Evolutionary conservation across 2,113 vertebrate genomes (phyloP), one percentile per base, ranked within the genome.

Genomic region (Tinamus guttatus): DNA sequence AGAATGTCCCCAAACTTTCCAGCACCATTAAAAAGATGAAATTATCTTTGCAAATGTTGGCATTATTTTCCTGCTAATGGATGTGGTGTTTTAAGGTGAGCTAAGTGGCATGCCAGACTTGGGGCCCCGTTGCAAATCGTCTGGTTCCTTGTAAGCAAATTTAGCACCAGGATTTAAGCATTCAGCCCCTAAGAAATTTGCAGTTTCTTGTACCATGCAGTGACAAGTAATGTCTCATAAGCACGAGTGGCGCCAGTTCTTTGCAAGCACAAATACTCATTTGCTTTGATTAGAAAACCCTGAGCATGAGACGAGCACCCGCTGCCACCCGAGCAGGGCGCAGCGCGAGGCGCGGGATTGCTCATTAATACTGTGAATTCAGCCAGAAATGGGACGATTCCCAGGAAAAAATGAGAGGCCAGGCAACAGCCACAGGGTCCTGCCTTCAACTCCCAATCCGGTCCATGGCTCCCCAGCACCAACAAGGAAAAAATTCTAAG

Each of bases 331-430:
- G 49, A 22, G 11, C 49, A 12, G 47, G 47, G 47, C 45, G 47
- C 47, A 49, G 20, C 47, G 47, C 47, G 19, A 49, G 21, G 49
- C 49, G 21, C 21, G 9, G 49, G 9, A 10, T 89, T 91, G 70
- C 91, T 98, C 97, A 98, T 98, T 97, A 98, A 98, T 94, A 94
- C 70, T 96, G 98, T 98, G 98, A 98, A 98, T 98, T 97, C 96
- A 97, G 98, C 88, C 98, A 97, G 97, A 97, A 98, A 98, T 3
- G 30, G 89, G 96, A 70, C 93, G 93, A 81, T 93, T 97, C 97
- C 97, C 94, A 43, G 88, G 96, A 95, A 75, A 76, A 96, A 94
- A 96, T 97, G 96, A 9, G 8, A 27, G 8, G 54, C 54, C 27
- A 24, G 13, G 51, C 40, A 41, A 21, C 11, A 25, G 11, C 49